Conservation (phyloP, 2,888 invertebrate species). For the Frankliniella intonsa region DNA sequence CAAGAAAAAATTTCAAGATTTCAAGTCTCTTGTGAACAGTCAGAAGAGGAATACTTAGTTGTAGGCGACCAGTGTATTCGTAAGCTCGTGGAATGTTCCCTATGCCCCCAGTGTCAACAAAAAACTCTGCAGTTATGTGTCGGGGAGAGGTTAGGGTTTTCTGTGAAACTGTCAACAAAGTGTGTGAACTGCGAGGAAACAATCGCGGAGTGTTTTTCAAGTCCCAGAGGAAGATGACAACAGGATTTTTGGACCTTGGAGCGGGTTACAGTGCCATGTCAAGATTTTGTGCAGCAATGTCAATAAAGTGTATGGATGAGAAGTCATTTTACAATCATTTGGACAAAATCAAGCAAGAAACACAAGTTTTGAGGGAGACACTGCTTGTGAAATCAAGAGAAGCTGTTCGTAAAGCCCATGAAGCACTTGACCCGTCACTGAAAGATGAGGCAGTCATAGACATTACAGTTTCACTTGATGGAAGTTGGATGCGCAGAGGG, state of each 20-base stretch:
- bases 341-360: constrained; percentile 16
- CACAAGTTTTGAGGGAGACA: constrained; percentile 22
- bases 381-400: constrained; percentile 26
- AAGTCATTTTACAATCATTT: constrained; percentile 11
- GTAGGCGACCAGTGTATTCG: too few species aligned
- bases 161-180: too few species aligned
- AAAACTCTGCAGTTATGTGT: too few species aligned
- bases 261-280: constrained; percentile 28
- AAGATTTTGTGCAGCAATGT: constrained; percentile 28
- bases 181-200: too few species aligned
- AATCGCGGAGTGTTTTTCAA: too few species aligned
- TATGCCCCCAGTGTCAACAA: too few species aligned
- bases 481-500: constrained; percentile 33
- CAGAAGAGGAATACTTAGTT: too few species aligned
- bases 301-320: constrained; percentile 28
- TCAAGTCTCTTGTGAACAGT: too few species aligned
- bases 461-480: constrained; percentile 33
- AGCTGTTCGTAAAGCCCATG: constrained; percentile 29
- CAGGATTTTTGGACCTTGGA: constrained; percentile 23
- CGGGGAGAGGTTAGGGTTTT: too few species aligned
- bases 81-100: too few species aligned
- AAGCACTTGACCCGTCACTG: constrained; percentile 25
- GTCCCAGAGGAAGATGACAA: too few species aligned
- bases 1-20: too few species aligned
- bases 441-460: constrained; percentile 26